Base-by-base conservation (phyloP, 2,113 vertebrate species). In the Sardina pilchardus region DNA sequence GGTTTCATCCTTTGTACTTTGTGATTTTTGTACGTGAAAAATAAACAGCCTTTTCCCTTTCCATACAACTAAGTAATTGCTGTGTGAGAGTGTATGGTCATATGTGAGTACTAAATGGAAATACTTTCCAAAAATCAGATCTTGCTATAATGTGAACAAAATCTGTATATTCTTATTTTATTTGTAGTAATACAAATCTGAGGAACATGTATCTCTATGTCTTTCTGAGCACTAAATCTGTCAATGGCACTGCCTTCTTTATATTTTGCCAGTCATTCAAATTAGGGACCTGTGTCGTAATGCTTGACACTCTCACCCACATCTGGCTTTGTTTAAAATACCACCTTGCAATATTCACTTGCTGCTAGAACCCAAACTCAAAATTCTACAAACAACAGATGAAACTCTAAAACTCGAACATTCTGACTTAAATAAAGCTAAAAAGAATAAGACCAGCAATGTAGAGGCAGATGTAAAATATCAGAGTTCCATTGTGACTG, bases 11-110 rank as follows among this genome's bases (percentile, higher is more conserved):
- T 75, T 78, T 78, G 6, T 82, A 75, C 10, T 80, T 19, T 16
- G 36, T 82, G n/a, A n/a, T 82, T 75, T 81, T 82, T 75, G 39
- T 47, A 84, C 17, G 19, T 44, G 34, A 78, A 16, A 78, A 34
- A 17, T 34, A 17, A 36, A 36, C 30, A 14, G 12, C 12, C 26
- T 34, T 34, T 78, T 39, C 71, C 7, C 24, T 21, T 21, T 78
- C 0, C 50, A 19, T 16, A 53, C 43, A 81, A 85, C 81, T 53
- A 81, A 85, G 26, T 34, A 7, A 71, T 83, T 56, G 26, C 10
- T 39, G n/a, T 82, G 7, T 3, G 9, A 47, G 45, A 48, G 6
- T 45, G 36, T 26, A 47, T 44, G 39, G 3, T 6, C 21, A 14
- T 45, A 24, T 48, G 6, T 8, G 1, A 48, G n/a, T 14, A 42